Percentiles rank a stretch among this genome's conserved stretches.
phyloP scores from a whole-genome alignment of 1,140 invertebrate species.

The Platorchestia sp. region DNA sequence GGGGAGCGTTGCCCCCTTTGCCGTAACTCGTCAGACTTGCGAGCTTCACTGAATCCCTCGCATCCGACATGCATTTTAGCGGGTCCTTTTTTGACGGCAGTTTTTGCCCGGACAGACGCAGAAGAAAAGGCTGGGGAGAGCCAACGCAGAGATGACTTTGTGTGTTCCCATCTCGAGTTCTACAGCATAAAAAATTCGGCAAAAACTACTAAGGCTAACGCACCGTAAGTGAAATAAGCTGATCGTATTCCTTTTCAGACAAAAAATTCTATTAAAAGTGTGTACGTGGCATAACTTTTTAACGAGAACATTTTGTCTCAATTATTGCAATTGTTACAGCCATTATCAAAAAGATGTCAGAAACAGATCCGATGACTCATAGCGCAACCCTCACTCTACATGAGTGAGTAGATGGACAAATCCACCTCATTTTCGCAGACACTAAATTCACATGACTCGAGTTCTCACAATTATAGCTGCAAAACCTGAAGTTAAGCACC shows the following conservation, averaged over 20 bases:
- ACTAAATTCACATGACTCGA: too few species aligned
- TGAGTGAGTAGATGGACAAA: too few species aligned
- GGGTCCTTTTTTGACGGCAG: neutral
- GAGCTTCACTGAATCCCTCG: constrained; percentile 13
- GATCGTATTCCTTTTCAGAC: neutral
- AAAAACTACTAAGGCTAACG: neutral
- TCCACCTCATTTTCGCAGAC: too few species aligned
- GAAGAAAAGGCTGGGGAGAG: neutral
- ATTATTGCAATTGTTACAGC: too few species aligned
- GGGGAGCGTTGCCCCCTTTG: neutral
- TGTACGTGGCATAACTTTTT: neutral
- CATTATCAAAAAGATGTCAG: too few species aligned
- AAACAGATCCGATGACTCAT: too few species aligned
- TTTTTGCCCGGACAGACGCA: neutral
- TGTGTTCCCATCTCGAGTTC: neutral
- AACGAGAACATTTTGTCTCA: neutral
- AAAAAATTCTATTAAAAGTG: too few species aligned
- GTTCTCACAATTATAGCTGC: too few species aligned
- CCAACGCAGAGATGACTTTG: neutral
- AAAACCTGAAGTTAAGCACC: too few species aligned
- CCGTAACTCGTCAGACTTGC: constrained; percentile 14
- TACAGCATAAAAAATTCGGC: neutral
- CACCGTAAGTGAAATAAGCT: neutral
- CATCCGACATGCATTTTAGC: constrained; percentile 38
- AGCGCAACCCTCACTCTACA: too few species aligned